Percentiles rank a stretch among this genome's conserved stretches.
phyloP scores from a whole-genome alignment of 2,113 vertebrate genomes.

The Haplotaxodon microlepis region DNA sequence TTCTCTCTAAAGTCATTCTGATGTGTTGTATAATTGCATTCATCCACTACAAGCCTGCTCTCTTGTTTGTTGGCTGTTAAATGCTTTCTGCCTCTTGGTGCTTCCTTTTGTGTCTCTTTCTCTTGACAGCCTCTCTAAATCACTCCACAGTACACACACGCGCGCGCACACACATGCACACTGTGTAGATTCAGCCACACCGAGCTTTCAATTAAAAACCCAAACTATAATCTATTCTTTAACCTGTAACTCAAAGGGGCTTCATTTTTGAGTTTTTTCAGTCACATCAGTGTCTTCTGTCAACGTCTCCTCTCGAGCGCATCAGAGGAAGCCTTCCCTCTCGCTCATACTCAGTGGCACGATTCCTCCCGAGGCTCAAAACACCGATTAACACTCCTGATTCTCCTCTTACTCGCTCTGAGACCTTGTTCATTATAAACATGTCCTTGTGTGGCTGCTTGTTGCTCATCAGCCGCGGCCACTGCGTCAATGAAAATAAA shows the following conservation, averaged over 20 bases:
- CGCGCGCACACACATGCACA: rapidly evolving
- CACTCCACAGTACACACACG: background rate
- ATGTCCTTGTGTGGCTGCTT: background rate
- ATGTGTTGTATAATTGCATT: conserved; percentile 1
- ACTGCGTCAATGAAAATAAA: background rate
- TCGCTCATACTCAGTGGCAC: background rate
- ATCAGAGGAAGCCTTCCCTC: background rate
- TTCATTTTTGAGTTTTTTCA: background rate
- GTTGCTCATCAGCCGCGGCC: background rate
- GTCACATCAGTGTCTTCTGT: background rate
- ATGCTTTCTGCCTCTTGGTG: background rate
- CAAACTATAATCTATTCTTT: background rate
- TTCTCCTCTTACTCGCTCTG: background rate
- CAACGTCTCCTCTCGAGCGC: background rate
- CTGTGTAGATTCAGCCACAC: background rate
- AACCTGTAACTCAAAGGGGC: background rate
- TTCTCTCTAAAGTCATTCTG: background rate
- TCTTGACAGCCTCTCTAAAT: background rate
- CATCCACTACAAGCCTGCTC: background rate
- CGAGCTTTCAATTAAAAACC: background rate
- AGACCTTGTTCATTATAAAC: background rate
- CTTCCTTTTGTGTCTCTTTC: background rate
- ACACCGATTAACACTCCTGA: background rate
- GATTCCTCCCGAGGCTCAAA: background rate
- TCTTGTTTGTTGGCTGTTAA: background rate